Evolutionary conservation across 2,888 invertebrate genomes (phyloP), one percentile per base, ranked within the genome.

Genomic region (Scaptomyza cyrtandrae): DNA sequence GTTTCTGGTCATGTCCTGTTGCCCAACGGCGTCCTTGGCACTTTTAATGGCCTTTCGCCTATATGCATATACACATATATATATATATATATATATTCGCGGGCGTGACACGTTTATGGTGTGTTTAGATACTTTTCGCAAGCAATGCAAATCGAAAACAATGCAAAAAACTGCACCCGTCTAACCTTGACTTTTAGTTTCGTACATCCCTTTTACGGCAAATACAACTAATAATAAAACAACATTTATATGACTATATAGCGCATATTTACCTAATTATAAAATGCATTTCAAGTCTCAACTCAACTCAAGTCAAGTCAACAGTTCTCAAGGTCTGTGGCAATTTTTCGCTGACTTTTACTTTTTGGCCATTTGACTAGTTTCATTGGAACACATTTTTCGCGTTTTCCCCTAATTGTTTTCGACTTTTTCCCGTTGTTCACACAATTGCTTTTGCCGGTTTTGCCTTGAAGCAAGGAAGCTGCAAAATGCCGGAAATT

Each of bases 71-170:
- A n/a, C n/a, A n/a, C n/a, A n/a, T n/a, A n/a, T n/a, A n/a, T n/a
- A n/a, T n/a, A n/a, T n/a, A n/a, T n/a, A n/a, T n/a, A n/a, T n/a
- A n/a, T n/a, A n/a, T n/a, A n/a, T n/a, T n/a, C 72, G 86, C 86
- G 88, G 85, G 85, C 85, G 85, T 86, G 85, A 89, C 85, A 49
- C 78, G 54, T 86, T 86, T 89, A 86, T 89, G 88, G 73, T 83
- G 78, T 86, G 89, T 86, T 86, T 86, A 86, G 75, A 86, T 86
- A 87, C 73, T 79, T 86, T 86, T 86, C 89, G 86, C 89, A 89
- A 86, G 85, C 85, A 89, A 78, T 84, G 66, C 71, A 60, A 78
- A 86, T 84, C n/a, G n/a, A 19, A 19, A 70, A 88, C 83, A 84
- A 84, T 84, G 81, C 37, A 45, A 45, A 41, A 52, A 62, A 59